Evolutionary conservation across 2,797 vertebrate species (phyloP), one percentile per base, ranked within the genome.

Genomic region (Chanos chanos): DNA sequence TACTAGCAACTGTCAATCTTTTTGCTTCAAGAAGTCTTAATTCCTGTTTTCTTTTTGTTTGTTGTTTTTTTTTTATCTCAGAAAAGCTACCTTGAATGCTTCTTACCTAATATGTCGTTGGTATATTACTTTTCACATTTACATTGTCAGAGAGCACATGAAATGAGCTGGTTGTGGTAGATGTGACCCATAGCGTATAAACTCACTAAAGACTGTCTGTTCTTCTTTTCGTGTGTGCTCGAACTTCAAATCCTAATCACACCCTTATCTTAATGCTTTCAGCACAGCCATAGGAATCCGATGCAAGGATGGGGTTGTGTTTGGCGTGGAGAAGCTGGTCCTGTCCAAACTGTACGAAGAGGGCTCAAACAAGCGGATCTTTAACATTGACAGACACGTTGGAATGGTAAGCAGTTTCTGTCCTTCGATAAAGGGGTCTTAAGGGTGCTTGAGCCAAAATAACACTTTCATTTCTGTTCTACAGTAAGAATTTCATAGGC

Each of bases 281-380:
- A 98, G 95, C 89, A 99, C 96, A 76, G 96, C 96, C 40, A 92
- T 99, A 53, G 94, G 86, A 56, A 96, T 99, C 72, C 92, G 96
- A 67, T 99, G 96, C 83, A 97, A 97, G 81, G 96, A 99, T 8
- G 96, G 96, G 0, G 89, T 99, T 2, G 96, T 99, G 70, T 99
- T 99, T 64, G 96, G 94, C 10, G 96, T 99, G 73, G 96, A 99
- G 81, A 99, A 99, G 78, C 83, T 99, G 6, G 92, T 99, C 37
- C 85, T 98, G 73, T 99, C 96, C 65, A 98, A 98, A 86, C 90
- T 99, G n/a, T 99, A 99, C 0, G 96, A 99, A 75, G 82, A 98
- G 62, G 96, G 96, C 1, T 96, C 96, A 70, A 99, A 99, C 76
- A 99, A 98, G 82, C 93, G 96, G 21, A 96, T 99, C 83, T 99